phyloP scores from a whole-genome alignment of 1,140 invertebrate species.

The Drosophila pruinosa region DNA sequence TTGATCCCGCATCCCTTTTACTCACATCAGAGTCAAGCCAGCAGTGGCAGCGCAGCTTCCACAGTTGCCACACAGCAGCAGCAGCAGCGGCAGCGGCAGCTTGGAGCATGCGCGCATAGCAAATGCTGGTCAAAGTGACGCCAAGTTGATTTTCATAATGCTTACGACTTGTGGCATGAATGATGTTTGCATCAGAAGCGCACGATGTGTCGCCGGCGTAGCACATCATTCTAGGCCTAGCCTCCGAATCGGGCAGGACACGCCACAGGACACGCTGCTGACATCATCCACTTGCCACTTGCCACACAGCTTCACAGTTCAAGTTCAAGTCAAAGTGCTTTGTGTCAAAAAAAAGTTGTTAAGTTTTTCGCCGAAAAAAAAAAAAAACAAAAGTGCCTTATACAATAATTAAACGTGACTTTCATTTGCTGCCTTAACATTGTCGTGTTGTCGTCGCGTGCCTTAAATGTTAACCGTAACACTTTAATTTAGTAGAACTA shows the following conservation, averaged over 20 bases:
- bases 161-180: conserved; percentile 81
- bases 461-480: conserved; percentile 53
- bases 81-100: not conserved
- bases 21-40: not conserved
- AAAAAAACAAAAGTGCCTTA: conserved; percentile 71
- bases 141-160: conserved; percentile 62
- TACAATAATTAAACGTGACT: conserved; percentile 15
- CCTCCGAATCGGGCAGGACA: conserved; percentile 81
- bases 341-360: conserved; percentile 52
- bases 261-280: conserved; percentile 55
- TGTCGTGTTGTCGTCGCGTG: conserved; percentile 60
- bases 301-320: conserved; percentile 4
- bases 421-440: conserved; percentile 35
- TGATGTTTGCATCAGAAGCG: conserved; percentile 78
- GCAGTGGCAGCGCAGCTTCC: conserved; percentile 1
- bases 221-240: conserved; percentile 83
- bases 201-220: conserved; percentile 79
- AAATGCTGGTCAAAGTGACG: conserved; percentile 35
- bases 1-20: conserved; percentile 37
- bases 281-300: conserved; percentile 12
- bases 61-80: no score
- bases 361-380: conserved; percentile 42
- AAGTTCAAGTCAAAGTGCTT: conserved; percentile 51
- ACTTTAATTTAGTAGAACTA: conserved; percentile 22
- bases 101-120: conserved; percentile 67